These are phyloP conservation scores for Morpho helenor DNA, from an alignment of 2,888 invertebrate species.

Conservation along the genomic window DNA sequence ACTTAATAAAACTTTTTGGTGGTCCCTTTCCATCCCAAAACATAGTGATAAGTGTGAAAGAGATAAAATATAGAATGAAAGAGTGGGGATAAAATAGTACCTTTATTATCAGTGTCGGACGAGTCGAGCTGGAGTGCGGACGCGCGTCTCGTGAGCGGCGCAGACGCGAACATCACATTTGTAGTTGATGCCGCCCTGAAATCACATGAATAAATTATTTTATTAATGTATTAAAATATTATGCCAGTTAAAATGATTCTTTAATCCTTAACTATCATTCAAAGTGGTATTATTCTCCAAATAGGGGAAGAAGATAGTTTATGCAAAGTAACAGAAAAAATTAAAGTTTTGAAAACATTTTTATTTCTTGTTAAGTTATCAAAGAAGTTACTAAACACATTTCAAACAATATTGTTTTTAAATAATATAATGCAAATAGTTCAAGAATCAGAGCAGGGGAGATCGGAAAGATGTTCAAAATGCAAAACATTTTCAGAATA, in stretches of 20 bases:
- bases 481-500: no score
- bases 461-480: no score
- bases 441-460: no score
- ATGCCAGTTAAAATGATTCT: not conserved
- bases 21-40: not conserved
- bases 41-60: not conserved
- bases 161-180: conserved; percentile 89
- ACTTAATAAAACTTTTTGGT: not conserved
- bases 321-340: no score
- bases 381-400: no score
- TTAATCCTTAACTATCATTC: no score
- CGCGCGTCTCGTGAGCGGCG: conserved; percentile 89
- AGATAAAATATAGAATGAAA: not conserved
- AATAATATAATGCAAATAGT: no score
- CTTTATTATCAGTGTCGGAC: conserved; percentile 84
- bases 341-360: no score
- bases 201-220: conserved; percentile 21
- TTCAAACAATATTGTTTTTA: no score
- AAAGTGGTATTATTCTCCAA: no score
- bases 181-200: conserved; percentile 92
- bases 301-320: no score
- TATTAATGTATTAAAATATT: not conserved
- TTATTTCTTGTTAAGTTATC: no score
- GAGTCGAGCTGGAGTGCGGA: conserved; percentile 89
- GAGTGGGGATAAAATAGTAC: conserved; percentile 32